Percentiles rank a stretch among this genome's conserved stretches.
phyloP scores from a whole-genome alignment of 2,113 vertebrate species.

The Xerus inauris region DNA sequence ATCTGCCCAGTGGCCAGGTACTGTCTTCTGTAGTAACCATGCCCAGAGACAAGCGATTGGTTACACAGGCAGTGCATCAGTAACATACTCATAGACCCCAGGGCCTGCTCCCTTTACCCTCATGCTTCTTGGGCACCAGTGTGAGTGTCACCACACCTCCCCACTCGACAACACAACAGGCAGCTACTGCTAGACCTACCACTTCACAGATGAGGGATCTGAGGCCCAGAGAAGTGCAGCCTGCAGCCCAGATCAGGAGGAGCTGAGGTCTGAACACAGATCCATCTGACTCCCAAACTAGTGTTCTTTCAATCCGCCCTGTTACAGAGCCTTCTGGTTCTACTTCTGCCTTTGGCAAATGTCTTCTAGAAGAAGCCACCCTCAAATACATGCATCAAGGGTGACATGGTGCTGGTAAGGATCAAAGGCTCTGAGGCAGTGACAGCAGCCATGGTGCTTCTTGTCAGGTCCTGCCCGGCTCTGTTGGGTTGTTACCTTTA shows the following conservation, averaged over 20 bases:
- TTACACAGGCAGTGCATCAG: neutral
- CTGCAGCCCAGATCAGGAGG: neutral
- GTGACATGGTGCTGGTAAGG: neutral
- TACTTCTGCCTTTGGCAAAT: neutral
- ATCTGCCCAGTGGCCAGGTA: neutral
- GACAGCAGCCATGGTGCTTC: neutral
- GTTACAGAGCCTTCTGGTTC: neutral
- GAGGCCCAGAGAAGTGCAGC: neutral
- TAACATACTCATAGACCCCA: neutral
- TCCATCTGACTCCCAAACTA: neutral
- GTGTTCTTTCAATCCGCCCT: neutral
- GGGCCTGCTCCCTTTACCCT: neutral
- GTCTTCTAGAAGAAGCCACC: neutral
- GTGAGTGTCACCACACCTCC: neutral
- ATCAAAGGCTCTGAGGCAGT: neutral
- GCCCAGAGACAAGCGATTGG: neutral
- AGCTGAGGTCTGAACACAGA: conserved; percentile 24
- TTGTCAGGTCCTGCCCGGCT: neutral
- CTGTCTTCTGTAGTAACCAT: neutral
- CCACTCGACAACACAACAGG: neutral
- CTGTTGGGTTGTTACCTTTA: neutral
- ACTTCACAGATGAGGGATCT: neutral
- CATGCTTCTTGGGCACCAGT: neutral
- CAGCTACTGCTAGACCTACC: neutral
- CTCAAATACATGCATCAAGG: neutral